Percentiles rank a stretch among this genome's conserved stretches.
These are phyloP conservation scores for Psephotus haematonotus DNA, from an alignment of 2,113 vertebrate species.

Conservation along the genomic window DNA sequence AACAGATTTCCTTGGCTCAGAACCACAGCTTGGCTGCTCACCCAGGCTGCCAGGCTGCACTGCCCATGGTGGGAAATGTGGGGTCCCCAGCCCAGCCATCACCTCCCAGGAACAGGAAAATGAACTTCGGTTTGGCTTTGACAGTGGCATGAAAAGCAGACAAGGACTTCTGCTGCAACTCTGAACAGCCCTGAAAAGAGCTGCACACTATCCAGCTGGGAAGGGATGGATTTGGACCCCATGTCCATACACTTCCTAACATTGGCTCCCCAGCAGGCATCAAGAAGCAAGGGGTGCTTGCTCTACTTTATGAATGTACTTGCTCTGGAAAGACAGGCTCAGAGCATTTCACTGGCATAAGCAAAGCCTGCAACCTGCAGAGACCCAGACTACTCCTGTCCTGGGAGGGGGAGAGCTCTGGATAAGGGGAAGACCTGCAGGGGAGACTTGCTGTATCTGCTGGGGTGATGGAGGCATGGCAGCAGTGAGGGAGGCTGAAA, in stretches of 20 bases:
- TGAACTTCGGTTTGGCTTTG: not conserved
- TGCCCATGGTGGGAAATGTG: not conserved
- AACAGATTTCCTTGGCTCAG: not conserved
- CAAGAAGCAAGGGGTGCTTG: not conserved
- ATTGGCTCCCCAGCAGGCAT: not conserved
- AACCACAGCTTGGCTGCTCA: not conserved
- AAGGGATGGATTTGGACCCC: not conserved
- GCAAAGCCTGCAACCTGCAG: not conserved
- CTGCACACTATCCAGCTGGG: not conserved
- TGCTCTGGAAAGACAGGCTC: not conserved
- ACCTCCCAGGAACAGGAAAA: not conserved
- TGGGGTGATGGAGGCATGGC: not conserved
- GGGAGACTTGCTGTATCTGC: not conserved
- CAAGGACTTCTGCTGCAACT: fast-evolving
- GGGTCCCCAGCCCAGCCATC: not conserved
- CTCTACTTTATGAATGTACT: not conserved
- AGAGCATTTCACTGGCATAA: not conserved
- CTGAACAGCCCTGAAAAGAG: not conserved
- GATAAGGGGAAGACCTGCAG: not conserved
- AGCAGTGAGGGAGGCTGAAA: not conserved
- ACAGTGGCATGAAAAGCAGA: not conserved
- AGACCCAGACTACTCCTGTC: not conserved
- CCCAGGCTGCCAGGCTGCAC: not conserved
- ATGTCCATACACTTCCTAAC: not conserved
- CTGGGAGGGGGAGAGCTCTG: not conserved